Conservation (phyloP, 1,140 invertebrate species). For the honey bee (Apis mellifera) region Amel_HAv3.1 CM009938.2:83501-84000, state of each 20-base stretch:
- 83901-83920: background rate
- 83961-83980: no score
- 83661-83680: background rate
- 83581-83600: background rate
- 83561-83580: background rate
- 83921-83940: background rate
- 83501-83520: constrained; percentile 9
- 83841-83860: no score
- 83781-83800: no score
- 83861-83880: no score
- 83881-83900: no score
- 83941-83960: no score
- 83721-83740: no score
- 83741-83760: no score
- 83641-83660: constrained; percentile 5
- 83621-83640: background rate
- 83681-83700: background rate
- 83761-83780: no score
- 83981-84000: background rate
- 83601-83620: background rate
- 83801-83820: no score
- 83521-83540: background rate
- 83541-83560: constrained; percentile 6
- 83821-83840: no score
- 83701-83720: no score